phyloP scores from a whole-genome alignment of 2,888 invertebrate species.

The Hylaea fasciaria region DNA sequence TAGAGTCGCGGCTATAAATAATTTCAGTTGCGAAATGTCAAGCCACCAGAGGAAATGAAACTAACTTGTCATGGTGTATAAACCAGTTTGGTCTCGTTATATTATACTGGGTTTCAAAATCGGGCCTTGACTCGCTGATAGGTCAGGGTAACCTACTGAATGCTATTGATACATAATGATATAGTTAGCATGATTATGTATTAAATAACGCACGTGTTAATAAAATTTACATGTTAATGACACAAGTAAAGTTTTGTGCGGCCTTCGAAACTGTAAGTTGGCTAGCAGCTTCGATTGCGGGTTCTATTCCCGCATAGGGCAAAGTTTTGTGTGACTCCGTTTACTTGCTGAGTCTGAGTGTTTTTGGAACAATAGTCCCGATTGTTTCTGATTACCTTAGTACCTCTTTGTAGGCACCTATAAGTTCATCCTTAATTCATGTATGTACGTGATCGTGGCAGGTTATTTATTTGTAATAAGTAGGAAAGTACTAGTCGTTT shows the following conservation, averaged over 20 bases:
- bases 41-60: conserved; percentile 21
- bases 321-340: too few species aligned
- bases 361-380: too few species aligned
- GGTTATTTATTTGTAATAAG: too few species aligned
- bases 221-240: conserved; percentile 25
- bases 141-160: conserved; percentile 35
- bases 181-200: conserved; percentile 18
- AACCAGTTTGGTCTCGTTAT: conserved; percentile 34
- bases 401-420: too few species aligned
- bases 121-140: conserved; percentile 38
- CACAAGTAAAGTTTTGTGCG: conserved; percentile 12
- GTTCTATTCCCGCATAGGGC: too few species aligned
- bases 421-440: too few species aligned
- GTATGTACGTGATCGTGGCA: too few species aligned
- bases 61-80: conserved; percentile 18
- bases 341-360: too few species aligned
- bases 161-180: conserved; percentile 25
- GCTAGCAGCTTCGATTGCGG: background rate
- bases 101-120: conserved; percentile 39
- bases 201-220: conserved; percentile 31
- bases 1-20: too few species aligned
- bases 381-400: too few species aligned
- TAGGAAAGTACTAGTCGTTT: too few species aligned
- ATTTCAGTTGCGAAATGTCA: conserved; percentile 7
- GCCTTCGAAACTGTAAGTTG: background rate